Base-by-base conservation (phyloP, 1,140 invertebrate species). In the Solenopsis fugax region DNA sequence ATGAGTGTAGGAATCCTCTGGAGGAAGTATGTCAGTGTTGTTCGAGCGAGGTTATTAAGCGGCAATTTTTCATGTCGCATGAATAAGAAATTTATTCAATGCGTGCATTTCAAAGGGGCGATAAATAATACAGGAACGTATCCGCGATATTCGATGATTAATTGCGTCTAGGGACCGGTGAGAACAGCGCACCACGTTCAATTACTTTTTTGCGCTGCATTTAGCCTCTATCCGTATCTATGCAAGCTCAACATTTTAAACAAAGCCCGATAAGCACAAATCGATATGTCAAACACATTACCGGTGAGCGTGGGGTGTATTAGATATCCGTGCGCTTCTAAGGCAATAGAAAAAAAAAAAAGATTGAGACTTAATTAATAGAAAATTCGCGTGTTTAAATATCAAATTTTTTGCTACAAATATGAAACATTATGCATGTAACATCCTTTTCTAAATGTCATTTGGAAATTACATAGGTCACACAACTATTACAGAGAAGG, bases 61-160 rank as follows among this genome's bases (percentile, higher is more conserved):
- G 69, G 69, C 80, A 84, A 84, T 84, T 75, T 84, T 82, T 82
- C 80, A 84, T 75, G 56, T 84, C 80, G 56, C 80, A 84, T 75
- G 69, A 84, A 84, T 84, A 75, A 84, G 80, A 84, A 84, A 84
- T 84, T 84, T 84, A 84, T 84, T 84, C 80, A 84, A 84, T 84
- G 80, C 80, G 80, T 84, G 80, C 80, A 75, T 84, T 84, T 75
- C 80, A 84, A 84, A 84, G 29, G 29, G 18, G 41, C 80, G 80
- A 84, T 84, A 84, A 84, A 84, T 73, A 84, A 84, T 69, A 73
- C 16, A 84, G 69, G 80, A 84, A 62, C 80, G 54, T 84, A 75
- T 84, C 80, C 69, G 69, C 54, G 80, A 84, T 84, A 84, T 84
- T 84, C 80, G 69, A 84, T 84, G 80, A 84, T 84, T 84, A 84